Percentiles rank a stretch among this genome's conserved stretches.
Evolutionary conservation across 1,140 invertebrate species (phyloP).

Genomic region (Dolichoris vasculosae): DNA sequence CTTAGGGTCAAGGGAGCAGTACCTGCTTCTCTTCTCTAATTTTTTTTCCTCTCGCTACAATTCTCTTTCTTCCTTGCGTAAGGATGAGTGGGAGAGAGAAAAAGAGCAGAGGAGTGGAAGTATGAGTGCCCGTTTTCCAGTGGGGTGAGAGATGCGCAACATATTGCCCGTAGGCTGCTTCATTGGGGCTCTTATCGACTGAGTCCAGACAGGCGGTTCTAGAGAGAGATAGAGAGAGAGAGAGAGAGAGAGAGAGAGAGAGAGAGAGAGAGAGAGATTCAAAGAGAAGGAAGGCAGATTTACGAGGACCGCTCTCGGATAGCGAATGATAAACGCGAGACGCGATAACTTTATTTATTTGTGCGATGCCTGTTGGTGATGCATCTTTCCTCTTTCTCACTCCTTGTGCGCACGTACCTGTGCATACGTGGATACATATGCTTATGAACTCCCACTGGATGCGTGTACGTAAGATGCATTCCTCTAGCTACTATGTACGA

Average conservation of each 20-base stretch:
- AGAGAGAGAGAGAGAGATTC: conserved; percentile 26
- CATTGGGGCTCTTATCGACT: conserved; percentile 70
- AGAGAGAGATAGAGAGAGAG: conserved; percentile 11
- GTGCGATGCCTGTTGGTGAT: conserved; percentile 62
- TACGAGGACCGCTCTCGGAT: conserved; percentile 72
- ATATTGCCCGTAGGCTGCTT: conserved; percentile 63
- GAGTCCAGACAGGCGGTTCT: conserved; percentile 62
- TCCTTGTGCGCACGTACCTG: neutral
- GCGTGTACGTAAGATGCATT: neutral
- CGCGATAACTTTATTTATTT: conserved; percentile 76
- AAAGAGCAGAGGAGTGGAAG: neutral
- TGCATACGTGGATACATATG: neutral
- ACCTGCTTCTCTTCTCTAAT: neutral
- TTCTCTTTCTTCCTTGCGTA: neutral
- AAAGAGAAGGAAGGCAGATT: conserved; percentile 68
- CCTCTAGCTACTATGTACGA: conserved; percentile 18
- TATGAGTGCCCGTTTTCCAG: conserved; percentile 35
- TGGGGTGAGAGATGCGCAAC: conserved; percentile 63
- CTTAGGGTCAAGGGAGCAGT: conserved; percentile 27
- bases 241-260: conserved; percentile 32
- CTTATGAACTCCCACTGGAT: neutral
- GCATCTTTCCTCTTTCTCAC: conserved; percentile 28
- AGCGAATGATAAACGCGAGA: conserved; percentile 74
- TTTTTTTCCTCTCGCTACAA: neutral
- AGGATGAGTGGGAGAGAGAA: neutral